Conservation (phyloP, 2,797 vertebrate genomes). For the Bradypodion ventrale region DNA sequence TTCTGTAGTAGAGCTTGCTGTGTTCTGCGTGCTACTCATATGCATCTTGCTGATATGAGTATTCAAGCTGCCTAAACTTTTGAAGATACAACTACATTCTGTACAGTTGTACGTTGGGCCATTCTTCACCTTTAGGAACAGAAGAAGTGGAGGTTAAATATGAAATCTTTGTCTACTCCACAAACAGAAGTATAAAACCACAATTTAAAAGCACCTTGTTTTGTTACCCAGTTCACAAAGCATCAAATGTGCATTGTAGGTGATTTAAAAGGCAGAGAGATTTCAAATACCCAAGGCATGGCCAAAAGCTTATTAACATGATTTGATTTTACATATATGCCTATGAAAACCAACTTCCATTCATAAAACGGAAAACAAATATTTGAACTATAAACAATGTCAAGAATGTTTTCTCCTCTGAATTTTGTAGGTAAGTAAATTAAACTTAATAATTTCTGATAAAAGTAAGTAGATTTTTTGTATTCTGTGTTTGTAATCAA, state of each 20-base stretch:
- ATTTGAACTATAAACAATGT: no score
- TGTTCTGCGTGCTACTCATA: conserved; percentile 76
- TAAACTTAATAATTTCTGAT: background rate
- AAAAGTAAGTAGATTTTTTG: background rate
- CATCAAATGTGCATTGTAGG: background rate
- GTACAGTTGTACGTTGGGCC: conserved; percentile 86
- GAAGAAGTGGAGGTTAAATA: background rate
- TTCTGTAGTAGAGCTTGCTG: conserved; percentile 63
- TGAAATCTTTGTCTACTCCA: background rate
- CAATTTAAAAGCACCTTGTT: background rate
- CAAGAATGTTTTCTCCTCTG: background rate
- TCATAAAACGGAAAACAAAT: no score
- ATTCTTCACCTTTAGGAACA: conserved; percentile 78
- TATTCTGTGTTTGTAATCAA: no score
- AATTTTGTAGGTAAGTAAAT: background rate
- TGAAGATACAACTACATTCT: conserved; percentile 97
- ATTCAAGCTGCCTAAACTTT: conserved; percentile 95
- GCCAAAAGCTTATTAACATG: background rate
- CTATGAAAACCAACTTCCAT: background rate
- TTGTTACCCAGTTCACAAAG: background rate
- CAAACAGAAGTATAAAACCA: background rate
- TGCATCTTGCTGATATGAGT: conserved; percentile 99
- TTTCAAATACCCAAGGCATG: background rate
- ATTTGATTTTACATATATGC: background rate
- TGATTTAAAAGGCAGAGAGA: background rate